A percentile compares a stretch with the other conserved stretches of the same genome.
phyloP scores from a whole-genome alignment of 2,888 invertebrate genomes.

The Acanthoscelides obtectus region DNA sequence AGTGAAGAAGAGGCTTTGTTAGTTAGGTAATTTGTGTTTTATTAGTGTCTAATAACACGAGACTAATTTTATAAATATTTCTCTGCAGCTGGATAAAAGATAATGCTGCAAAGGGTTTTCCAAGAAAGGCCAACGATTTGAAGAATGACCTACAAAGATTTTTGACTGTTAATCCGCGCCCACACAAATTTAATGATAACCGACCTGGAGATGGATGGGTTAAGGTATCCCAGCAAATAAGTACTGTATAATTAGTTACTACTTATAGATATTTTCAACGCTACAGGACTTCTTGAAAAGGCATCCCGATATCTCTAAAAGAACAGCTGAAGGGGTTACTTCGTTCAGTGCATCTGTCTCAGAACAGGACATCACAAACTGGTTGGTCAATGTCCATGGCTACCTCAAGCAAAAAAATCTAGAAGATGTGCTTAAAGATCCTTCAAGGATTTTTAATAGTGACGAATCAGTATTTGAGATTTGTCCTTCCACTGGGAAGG shows the following conservation, averaged over 20 bases:
- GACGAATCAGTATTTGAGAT: conserved; percentile 23
- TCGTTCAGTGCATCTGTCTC: conserved; percentile 28
- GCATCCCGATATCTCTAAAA: not conserved
- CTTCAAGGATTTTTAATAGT: conserved; percentile 28
- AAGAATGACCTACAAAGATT: conserved; percentile 16
- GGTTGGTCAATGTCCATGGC: conserved; percentile 26
- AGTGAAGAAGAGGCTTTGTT: conserved; percentile 6
- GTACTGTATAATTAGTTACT: not conserved
- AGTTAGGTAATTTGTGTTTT: not conserved
- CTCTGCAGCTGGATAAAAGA: conserved; percentile 15
- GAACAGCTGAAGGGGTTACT: conserved; percentile 23
- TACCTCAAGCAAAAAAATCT: conserved; percentile 22
- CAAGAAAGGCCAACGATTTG: conserved; percentile 16
- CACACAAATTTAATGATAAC: not conserved
- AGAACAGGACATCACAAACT: conserved; percentile 28
- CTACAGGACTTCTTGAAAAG: not conserved
- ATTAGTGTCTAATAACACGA: not conserved
- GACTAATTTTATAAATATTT: not conserved
- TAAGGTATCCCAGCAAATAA: conserved; percentile 5
- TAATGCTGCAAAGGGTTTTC: conserved; percentile 11
- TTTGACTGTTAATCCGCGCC: conserved; percentile 9
- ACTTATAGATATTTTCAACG: not conserved
- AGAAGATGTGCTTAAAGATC: conserved; percentile 23
- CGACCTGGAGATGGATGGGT: conserved; percentile 21
- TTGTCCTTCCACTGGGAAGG: not conserved